phyloP scores from a whole-genome alignment of 2,113 vertebrate genomes.

The Tylochromis polylepis region DNA sequence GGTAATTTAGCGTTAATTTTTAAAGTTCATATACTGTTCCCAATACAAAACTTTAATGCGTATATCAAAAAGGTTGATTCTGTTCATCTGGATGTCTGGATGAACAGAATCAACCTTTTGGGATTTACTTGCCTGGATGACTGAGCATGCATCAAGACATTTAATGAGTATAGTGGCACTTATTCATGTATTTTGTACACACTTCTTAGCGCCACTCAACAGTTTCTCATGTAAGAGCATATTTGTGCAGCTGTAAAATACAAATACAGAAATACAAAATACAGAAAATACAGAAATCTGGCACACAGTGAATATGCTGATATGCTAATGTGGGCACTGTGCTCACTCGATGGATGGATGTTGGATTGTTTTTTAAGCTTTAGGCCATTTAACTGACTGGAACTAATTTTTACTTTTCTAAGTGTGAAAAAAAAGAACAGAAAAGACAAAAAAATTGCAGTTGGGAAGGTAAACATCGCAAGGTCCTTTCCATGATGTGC shows the following conservation, averaged over 20 bases:
- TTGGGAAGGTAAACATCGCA: background rate
- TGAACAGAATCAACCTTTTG: no score
- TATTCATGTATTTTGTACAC: background rate
- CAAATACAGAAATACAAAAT: no score
- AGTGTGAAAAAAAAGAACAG: background rate
- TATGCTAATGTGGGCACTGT: background rate
- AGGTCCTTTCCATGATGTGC: background rate
- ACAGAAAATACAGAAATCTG: background rate
- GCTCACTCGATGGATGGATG: background rate
- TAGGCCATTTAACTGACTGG: background rate
- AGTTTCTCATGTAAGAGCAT: background rate
- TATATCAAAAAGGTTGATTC: no score
- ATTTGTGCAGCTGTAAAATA: background rate
- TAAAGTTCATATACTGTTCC: background rate
- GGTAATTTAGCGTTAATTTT: background rate
- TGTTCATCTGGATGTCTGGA: no score
- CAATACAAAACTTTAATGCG: background rate
- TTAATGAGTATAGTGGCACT: no score
- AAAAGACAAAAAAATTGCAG: background rate
- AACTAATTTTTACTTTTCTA: background rate
- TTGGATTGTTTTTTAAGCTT: background rate
- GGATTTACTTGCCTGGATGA: no score
- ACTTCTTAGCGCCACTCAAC: background rate
- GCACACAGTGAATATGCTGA: background rate
- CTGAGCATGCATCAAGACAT: no score